Evolutionary conservation across 2,797 vertebrate genomes (phyloP).

Genomic region (Sebastiscus albofasciatus): DNA sequence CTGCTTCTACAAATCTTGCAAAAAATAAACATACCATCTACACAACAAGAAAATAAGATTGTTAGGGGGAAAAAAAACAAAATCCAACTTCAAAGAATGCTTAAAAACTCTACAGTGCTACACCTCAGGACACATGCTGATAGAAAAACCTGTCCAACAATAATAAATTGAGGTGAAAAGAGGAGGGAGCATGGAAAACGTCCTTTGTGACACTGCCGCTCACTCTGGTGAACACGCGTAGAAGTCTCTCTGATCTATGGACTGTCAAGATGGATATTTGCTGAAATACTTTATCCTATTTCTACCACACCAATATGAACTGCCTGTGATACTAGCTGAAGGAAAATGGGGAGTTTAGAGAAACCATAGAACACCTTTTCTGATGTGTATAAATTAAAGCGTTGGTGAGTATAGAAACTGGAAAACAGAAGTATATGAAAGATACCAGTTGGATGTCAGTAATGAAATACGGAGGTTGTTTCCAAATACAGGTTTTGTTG

Average conservation of each 20-base stretch:
- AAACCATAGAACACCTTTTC: conserved; percentile 40
- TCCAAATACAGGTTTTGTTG: conserved; percentile 12
- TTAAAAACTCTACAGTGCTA: conserved; percentile 1
- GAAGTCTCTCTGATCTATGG: conserved; percentile 79
- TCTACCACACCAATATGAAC: conserved; percentile 62
- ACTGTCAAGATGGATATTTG: conserved; percentile 74
- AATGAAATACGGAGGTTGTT: not conserved
- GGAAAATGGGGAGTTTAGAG: conserved; percentile 24
- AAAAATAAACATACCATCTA: not conserved
- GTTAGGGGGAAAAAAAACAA: not conserved
- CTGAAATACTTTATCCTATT: conserved; percentile 76
- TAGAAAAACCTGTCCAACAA: conserved; percentile 51
- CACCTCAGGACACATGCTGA: conserved; percentile 36
- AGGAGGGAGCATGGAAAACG: conserved; percentile 62
- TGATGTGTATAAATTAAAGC: conserved; percentile 56
- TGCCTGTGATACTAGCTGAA: conserved; percentile 57
- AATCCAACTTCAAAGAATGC: not conserved
- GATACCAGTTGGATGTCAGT: not conserved
- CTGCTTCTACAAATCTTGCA: not conserved
- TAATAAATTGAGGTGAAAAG: conserved; percentile 75
- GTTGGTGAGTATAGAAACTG: conserved; percentile 3
- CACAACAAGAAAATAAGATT: not conserved
- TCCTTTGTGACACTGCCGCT: conserved; percentile 67
- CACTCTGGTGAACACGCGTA: conserved; percentile 66
- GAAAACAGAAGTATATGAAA: not conserved